Base-by-base conservation (phyloP, 2,888 invertebrate genomes). In the Drosophila limbata region DNA sequence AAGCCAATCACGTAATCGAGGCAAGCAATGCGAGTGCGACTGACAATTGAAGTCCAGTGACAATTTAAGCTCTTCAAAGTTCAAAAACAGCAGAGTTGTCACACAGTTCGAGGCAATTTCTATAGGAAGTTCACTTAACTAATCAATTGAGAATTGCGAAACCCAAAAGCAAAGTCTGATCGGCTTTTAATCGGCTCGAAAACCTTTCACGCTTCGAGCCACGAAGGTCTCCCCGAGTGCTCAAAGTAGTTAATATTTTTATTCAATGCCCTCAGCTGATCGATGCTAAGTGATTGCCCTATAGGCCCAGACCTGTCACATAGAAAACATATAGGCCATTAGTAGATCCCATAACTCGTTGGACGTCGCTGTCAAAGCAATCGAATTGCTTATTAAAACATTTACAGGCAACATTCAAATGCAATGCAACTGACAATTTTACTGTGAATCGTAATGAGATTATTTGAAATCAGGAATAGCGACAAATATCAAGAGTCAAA, bases 201-300 rank as follows among this genome's bases (percentile, higher is more conserved):
- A 67, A 55, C 68, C 68, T 72, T 76, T 77, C 69, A 77, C 77
- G 69, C 77, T 64, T 39, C 21, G 40, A 76, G 68, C 63, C 44
- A 61, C 37, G 77, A 77, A 76, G 76, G 76, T 76, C 73, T 69
- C 10, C 21, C 5, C 40, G 10, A 8, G 39, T 15, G 40, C 44
- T 59, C 15, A 68, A 63, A 51, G 53, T 28, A 52, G 40, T 39
- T 62, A 31, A 53, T 28, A 44, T 39, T 62, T 35, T 57, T 28
- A 44, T 21, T 2, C 64, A 70, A 64, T 64, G 64, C 53, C 71
- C 59, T 0, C 28, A 50, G 57, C 45, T 40, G 55, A 70, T 53
- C 33, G n/a, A 17, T 19, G 55, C 55, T 56, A 40, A 62, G 17
- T 44, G 50, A 11, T 66, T 56, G 55, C 60, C 60, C 60, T 28